A percentile compares a stretch with the other conserved stretches of the same genome.
Conservation (phyloP, 37 sponge, comb jelly and placozoan genomes). For the Chondrilla cf. caribensis region DNA sequence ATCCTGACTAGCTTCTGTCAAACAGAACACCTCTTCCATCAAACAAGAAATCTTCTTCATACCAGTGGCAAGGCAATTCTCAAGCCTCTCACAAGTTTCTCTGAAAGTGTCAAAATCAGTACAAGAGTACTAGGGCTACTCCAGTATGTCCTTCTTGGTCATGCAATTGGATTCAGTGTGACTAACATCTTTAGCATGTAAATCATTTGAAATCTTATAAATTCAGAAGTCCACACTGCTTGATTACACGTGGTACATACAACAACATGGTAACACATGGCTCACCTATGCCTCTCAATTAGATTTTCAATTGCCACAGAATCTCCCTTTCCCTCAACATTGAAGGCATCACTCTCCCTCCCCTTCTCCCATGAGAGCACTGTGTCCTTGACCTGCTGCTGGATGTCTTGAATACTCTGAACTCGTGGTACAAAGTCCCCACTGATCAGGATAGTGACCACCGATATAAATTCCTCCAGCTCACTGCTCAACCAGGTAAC, state of each 20-base stretch:
- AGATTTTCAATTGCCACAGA: neutral
- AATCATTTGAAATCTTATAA: no score
- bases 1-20: slow-evolving; percentile 57
- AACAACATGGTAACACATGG: no score
- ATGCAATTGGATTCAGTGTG: no score
- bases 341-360: neutral
- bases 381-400: neutral
- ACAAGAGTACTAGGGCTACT: no score
- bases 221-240: no score
- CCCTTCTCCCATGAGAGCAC: neutral
- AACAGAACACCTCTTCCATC: neutral
- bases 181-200: no score
- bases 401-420: neutral
- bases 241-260: no score
- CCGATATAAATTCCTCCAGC: slow-evolving; percentile 22
- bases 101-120: neutral
- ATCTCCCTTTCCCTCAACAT: neutral
- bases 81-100: neutral
- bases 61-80: neutral
- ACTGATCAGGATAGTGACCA: neutral
- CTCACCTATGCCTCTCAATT: slow-evolving; percentile 43
- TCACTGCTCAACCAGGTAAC: neutral
- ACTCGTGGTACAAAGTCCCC: slow-evolving; percentile 5
- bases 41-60: slow-evolving; percentile 1
- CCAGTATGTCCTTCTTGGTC: no score